Evolutionary conservation across 2,113 vertebrate genomes (phyloP).

Genomic region (Pristiophorus japonicus): DNA sequence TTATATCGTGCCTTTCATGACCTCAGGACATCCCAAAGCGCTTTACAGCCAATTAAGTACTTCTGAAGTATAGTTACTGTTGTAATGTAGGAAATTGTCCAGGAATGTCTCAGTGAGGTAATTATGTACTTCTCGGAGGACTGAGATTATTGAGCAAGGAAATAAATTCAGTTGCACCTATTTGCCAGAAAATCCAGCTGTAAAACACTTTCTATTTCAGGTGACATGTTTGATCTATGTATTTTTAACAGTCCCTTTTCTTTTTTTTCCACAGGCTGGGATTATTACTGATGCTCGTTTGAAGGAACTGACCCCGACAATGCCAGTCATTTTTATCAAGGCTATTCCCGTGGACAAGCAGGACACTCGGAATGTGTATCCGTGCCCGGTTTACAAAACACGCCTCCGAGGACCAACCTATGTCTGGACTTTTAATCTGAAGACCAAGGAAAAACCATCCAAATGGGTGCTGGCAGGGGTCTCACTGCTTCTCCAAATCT

Average conservation of each 20-base stretch:
- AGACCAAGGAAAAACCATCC: constrained; percentile 78
- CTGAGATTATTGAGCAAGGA: background rate
- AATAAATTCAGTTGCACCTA: background rate
- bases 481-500: constrained; percentile 79
- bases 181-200: background rate
- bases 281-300: constrained; percentile 72
- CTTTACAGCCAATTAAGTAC: background rate
- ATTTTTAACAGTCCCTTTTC: background rate
- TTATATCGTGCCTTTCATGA: background rate
- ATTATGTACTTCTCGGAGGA: background rate
- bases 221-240: background rate
- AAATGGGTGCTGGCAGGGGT: constrained; percentile 90
- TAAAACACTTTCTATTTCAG: background rate
- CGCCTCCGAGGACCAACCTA: constrained; percentile 81
- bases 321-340: constrained; percentile 82
- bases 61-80: background rate
- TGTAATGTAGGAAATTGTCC: background rate
- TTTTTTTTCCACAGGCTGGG: constrained; percentile 58
- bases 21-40: background rate
- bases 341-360: constrained; percentile 77
- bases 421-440: constrained; percentile 88
- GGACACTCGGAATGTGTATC: constrained; percentile 64
- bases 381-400: constrained; percentile 85
- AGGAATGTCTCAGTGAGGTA: background rate
- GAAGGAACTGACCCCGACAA: constrained; percentile 76